Conservation (phyloP, 2,888 invertebrate species). For the Tetragonisca angustula region DNA sequence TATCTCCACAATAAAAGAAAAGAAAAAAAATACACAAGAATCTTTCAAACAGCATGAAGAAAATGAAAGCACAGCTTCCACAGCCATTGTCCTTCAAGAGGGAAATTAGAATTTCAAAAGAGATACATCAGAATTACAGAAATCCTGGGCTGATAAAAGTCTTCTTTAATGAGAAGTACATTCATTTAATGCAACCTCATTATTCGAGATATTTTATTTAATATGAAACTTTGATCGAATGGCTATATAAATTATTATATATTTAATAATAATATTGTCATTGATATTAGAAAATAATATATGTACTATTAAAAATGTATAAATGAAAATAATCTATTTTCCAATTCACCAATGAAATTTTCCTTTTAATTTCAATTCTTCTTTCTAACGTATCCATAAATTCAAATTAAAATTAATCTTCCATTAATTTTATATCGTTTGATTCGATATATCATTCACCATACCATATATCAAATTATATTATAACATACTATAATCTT, state of each 20-base stretch:
- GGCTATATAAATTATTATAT: background rate
- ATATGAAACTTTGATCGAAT: background rate
- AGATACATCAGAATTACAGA: background rate
- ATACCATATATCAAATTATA: no score
- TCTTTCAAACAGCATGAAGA: background rate
- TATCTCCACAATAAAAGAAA: background rate
- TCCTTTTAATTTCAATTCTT: background rate
- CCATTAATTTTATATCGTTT: background rate
- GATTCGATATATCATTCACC: no score
- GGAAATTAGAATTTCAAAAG: conserved; percentile 24
- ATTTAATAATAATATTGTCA: background rate
- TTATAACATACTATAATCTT: no score
- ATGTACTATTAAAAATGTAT: background rate
- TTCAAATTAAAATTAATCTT: background rate
- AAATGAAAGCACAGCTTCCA: background rate
- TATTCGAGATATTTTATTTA: background rate
- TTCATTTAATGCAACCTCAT: background rate
- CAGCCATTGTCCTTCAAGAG: no score
- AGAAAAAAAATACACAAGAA: background rate
- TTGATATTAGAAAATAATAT: background rate
- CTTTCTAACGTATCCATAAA: background rate
- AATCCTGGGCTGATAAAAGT: background rate
- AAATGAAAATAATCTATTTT: background rate
- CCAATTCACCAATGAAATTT: background rate
- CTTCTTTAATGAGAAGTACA: background rate